Conservation (phyloP, 2,888 invertebrate species). For the Thecophora atra region DNA sequence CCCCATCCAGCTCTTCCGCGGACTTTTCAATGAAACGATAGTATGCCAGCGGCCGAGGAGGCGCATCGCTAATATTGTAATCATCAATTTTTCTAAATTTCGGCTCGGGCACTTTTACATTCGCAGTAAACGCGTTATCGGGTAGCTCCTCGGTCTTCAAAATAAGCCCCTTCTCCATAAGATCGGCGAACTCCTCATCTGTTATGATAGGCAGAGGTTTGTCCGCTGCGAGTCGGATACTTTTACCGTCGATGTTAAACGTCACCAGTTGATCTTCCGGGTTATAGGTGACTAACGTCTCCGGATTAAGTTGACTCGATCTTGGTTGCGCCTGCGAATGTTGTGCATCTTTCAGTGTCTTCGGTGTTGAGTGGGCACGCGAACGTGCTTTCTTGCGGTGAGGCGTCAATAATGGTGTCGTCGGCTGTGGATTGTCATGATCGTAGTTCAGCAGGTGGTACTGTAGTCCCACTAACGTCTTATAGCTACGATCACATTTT, state of each 20-base stretch:
- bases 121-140: slow-evolving; percentile 63
- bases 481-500: slow-evolving; percentile 86
- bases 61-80: slow-evolving; percentile 84
- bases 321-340: slow-evolving; percentile 43
- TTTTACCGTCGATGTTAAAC: slow-evolving; percentile 85
- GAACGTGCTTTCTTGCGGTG: slow-evolving; percentile 73
- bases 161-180: slow-evolving; percentile 61
- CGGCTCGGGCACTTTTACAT: slow-evolving; percentile 75
- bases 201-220: slow-evolving; percentile 77
- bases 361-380: slow-evolving; percentile 66
- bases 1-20: slow-evolving; percentile 92
- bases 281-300: slow-evolving; percentile 74
- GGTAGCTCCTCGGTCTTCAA: slow-evolving; percentile 60
- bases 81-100: slow-evolving; percentile 76
- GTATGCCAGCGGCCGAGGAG: slow-evolving; percentile 85
- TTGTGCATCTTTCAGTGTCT: slow-evolving; percentile 54
- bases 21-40: slow-evolving; percentile 95
- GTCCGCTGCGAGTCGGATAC: slow-evolving; percentile 73
- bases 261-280: slow-evolving; percentile 87
- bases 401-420: slow-evolving; percentile 71
- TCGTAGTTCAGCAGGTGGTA: slow-evolving; percentile 87
- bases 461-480: slow-evolving; percentile 85
- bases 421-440: slow-evolving; percentile 79
- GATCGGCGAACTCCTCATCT: slow-evolving; percentile 70
- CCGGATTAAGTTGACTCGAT: slow-evolving; percentile 51